Percentiles rank a stretch among this genome's conserved stretches.
Conservation (phyloP, 2,797 vertebrate species). For the Rhynchotus rufescens region DNA sequence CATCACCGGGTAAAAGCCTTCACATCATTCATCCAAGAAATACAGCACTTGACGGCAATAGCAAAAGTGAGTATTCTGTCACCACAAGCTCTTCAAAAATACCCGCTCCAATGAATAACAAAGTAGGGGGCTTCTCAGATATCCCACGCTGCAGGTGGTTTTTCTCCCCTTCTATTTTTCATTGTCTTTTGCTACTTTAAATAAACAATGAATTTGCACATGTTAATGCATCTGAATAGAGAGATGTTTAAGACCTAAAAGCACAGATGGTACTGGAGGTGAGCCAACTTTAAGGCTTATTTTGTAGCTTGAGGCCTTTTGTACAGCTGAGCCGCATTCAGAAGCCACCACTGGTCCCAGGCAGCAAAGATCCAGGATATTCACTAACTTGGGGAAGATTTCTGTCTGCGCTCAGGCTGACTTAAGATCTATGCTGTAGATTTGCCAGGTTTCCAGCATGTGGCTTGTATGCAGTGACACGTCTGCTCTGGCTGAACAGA, state of each 20-base stretch:
- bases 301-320: conserved; percentile 38
- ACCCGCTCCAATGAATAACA: background rate
- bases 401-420: conserved; percentile 14
- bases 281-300: conserved; percentile 35
- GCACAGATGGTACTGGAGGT: conserved; percentile 63
- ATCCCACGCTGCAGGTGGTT: background rate
- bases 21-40: background rate
- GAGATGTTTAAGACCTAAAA: conserved; percentile 39
- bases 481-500: background rate
- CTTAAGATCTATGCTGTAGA: background rate
- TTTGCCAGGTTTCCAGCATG: conserved; percentile 57
- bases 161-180: background rate
- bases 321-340: conserved; percentile 29
- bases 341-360: background rate
- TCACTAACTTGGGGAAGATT: background rate
- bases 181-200: conserved; percentile 8
- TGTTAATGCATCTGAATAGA: conserved; percentile 27
- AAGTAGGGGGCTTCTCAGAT: background rate
- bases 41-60: background rate
- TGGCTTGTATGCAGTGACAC: background rate
- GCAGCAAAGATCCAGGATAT: conserved; percentile 8
- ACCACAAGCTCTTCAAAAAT: background rate
- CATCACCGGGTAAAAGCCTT: background rate
- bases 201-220: conserved; percentile 38
- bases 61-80: background rate